Conservation (phyloP, 2,797 vertebrate species). For the Anguilla marmorata region DNA sequence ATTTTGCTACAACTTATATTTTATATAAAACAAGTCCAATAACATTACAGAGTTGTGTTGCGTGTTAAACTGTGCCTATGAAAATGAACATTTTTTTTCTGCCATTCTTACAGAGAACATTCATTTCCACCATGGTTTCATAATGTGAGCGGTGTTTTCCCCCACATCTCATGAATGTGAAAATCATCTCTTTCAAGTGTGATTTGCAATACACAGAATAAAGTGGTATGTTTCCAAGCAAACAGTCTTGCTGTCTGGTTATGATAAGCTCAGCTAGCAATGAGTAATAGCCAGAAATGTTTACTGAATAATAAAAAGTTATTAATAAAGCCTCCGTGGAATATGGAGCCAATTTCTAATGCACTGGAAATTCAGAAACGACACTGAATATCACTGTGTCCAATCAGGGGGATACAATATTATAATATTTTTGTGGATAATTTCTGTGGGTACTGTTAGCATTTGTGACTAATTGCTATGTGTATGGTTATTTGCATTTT, state of each 20-base stretch:
- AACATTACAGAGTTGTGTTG: neutral
- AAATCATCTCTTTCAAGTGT: neutral
- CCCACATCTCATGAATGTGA: conserved; percentile 1
- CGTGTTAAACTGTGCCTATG: neutral
- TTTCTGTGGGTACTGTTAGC: neutral
- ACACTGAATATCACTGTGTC: neutral
- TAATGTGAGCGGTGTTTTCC: neutral
- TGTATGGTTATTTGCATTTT: neutral
- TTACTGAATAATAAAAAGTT: neutral
- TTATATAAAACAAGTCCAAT: neutral
- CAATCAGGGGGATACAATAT: neutral
- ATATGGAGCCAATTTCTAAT: neutral
- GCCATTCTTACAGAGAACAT: neutral
- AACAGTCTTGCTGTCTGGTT: neutral
- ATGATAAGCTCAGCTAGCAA: neutral
- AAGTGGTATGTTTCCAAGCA: neutral
- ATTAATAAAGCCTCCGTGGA: neutral
- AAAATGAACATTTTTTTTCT: neutral
- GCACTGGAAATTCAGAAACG: neutral
- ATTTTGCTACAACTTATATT: neutral
- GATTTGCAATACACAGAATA: conserved; percentile 6
- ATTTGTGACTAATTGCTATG: neutral
- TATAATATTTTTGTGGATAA: neutral
- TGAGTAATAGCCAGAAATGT: neutral
- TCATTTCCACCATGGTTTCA: neutral